Conservation (phyloP, 2,797 vertebrate species). For the Oreortyx pictus region DNA sequence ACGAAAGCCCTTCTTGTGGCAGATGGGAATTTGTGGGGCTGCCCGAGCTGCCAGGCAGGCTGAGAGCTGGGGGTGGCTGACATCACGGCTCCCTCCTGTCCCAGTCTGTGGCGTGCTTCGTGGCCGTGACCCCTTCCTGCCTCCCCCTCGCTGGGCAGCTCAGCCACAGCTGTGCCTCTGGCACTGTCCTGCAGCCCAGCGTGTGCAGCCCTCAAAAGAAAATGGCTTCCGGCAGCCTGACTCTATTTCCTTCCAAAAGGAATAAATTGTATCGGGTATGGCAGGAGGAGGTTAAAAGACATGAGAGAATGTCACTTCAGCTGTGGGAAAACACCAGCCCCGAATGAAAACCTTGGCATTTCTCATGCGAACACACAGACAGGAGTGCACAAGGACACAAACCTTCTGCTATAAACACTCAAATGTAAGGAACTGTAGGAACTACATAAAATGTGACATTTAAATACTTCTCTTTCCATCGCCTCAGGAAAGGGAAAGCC, state of each 20-base stretch:
- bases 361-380: conserved; percentile 41
- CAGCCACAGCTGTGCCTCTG: not conserved
- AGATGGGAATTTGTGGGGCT: conserved; percentile 84
- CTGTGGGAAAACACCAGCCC: conserved; percentile 37
- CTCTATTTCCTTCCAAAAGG: conserved; percentile 44
- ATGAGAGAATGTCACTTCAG: not conserved
- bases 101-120: conserved; percentile 60
- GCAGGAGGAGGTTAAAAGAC: not conserved
- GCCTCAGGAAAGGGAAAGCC: not conserved
- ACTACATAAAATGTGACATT: conserved; percentile 37
- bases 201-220: conserved; percentile 6
- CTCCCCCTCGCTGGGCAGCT: not conserved
- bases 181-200: not conserved
- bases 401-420: conserved; percentile 21
- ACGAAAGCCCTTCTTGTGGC: conserved; percentile 80
- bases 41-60: conserved; percentile 82
- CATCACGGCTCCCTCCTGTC: conserved; percentile 80
- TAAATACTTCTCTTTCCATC: conserved; percentile 33
- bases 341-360: conserved; percentile 54
- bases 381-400: conserved; percentile 41
- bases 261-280: conserved; percentile 29
- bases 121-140: conserved; percentile 78
- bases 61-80: conserved; percentile 82
- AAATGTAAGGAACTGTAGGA: conserved; percentile 33
- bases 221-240: not conserved